A percentile compares a stretch with the other conserved stretches of the same genome.
Conservation (phyloP, 92 coral and sea anemone genomes). For the Porites cylindrica region DNA sequence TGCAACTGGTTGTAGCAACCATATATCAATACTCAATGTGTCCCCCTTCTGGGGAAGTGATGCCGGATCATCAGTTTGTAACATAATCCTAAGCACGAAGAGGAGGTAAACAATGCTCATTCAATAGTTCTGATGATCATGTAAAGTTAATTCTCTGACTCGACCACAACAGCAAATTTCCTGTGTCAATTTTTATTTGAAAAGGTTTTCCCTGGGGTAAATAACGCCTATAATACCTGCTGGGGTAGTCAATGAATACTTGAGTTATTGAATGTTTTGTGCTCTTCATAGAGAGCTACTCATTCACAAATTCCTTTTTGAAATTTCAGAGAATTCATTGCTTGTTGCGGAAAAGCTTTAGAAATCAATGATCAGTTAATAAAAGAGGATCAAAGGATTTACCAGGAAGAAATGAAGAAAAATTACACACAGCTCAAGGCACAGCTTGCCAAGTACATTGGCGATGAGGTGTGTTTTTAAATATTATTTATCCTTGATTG, state of each 20-base stretch:
- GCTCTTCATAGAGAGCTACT: background rate
- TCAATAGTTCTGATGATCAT: too few relatives aligned
- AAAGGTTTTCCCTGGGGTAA: too few relatives aligned
- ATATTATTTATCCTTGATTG: background rate
- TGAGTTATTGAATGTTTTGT: background rate
- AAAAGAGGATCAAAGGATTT: slow-evolving; percentile 91
- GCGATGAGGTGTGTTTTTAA: slow-evolving; percentile 70
- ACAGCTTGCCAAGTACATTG: slow-evolving; percentile 86
- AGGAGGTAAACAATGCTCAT: too few relatives aligned
- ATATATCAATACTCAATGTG: too few relatives aligned
- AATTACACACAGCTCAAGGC: slow-evolving; percentile 82
- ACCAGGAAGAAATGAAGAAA: slow-evolving; percentile 93
- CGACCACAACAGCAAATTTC: too few relatives aligned
- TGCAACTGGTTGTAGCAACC: too few relatives aligned
- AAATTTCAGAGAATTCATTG: slow-evolving; percentile 81
- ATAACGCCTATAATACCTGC: too few relatives aligned
- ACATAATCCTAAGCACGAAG: too few relatives aligned
- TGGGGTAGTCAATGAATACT: background rate
- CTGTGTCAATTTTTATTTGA: too few relatives aligned
- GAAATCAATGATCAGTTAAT: slow-evolving; percentile 92
- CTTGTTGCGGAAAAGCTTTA: slow-evolving; percentile 90
- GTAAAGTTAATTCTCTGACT: too few relatives aligned
- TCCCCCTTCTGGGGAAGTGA: too few relatives aligned
- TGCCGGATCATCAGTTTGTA: too few relatives aligned
- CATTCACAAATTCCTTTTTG: background rate